Evolutionary conservation across 2,113 vertebrate species (phyloP).

Genomic region (Urocynchramus pylzowi): DNA sequence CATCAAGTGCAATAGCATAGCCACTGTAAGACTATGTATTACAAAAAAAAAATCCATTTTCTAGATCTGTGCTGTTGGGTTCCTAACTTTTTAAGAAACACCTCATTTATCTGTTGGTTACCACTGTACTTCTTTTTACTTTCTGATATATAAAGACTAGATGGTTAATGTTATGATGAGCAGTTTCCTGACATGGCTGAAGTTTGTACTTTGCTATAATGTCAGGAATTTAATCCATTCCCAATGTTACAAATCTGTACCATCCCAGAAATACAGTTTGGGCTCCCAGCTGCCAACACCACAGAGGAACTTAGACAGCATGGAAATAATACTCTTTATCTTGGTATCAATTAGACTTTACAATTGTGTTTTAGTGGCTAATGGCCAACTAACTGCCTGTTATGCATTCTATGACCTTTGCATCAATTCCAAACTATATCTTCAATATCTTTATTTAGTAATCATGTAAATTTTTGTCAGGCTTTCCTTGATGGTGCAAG

Average conservation of each 20-base stretch:
- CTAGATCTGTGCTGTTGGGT: not conserved
- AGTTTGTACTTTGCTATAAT: not conserved
- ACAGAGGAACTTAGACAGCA: not conserved
- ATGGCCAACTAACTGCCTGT: not conserved
- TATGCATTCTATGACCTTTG: not conserved
- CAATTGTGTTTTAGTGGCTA: not conserved
- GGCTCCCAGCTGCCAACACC: not conserved
- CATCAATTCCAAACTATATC: not conserved
- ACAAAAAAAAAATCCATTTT: not conserved
- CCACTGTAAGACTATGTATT: not conserved
- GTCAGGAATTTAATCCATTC: not conserved
- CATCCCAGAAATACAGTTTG: not conserved
- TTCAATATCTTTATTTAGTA: not conserved
- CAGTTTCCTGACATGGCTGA: not conserved
- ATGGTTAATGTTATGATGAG: not conserved
- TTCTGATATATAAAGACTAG: not conserved
- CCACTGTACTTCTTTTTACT: not conserved
- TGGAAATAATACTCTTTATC: not conserved
- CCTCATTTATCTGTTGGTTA: not conserved
- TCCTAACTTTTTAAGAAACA: not conserved
- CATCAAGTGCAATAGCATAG: not conserved
- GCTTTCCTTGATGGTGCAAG: not conserved
- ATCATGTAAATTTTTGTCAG: not conserved
- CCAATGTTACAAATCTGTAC: not conserved
- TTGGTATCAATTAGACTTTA: not conserved